Evolutionary conservation across 2,113 vertebrate species (phyloP).

Genomic region (Austrofundulus limnaeus): DNA sequence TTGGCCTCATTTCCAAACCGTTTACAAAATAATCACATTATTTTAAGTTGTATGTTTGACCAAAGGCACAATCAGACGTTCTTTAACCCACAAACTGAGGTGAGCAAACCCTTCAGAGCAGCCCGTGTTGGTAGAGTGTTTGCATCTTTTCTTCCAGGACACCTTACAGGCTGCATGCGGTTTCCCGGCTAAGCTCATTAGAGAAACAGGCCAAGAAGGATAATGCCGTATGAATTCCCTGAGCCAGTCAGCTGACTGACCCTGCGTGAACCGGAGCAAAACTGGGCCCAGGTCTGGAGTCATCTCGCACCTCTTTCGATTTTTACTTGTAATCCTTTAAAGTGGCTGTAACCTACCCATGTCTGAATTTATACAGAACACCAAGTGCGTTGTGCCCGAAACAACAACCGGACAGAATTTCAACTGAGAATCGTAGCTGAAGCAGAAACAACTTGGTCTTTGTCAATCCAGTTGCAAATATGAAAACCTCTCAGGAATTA

Average conservation of each 20-base stretch:
- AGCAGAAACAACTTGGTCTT: background rate
- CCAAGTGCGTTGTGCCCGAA: background rate
- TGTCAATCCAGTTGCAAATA: background rate
- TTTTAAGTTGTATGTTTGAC: background rate
- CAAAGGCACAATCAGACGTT: background rate
- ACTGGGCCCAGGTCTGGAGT: no score
- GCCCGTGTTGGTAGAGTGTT: constrained; percentile 20
- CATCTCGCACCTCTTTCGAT: no score
- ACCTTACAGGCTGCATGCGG: constrained; percentile 36
- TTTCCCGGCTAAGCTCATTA: constrained; percentile 71
- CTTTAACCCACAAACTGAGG: background rate
- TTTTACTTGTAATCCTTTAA: no score
- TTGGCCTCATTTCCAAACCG: constrained; percentile 4
- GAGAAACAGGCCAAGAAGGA: constrained; percentile 72
- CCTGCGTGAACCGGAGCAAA: constrained; percentile 19
- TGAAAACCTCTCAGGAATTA: background rate
- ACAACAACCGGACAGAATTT: background rate
- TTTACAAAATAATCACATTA: background rate
- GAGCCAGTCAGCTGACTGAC: constrained; percentile 60
- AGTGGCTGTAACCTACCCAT: background rate
- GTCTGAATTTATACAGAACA: background rate
- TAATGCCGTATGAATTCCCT: constrained; percentile 55
- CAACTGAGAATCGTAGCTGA: background rate
- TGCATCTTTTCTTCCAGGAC: constrained; percentile 22
- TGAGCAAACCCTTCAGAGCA: background rate